These are phyloP conservation scores for Gallinago solitaria DNA, from an alignment of 2,797 vertebrate species.

Conservation along the genomic window DNA sequence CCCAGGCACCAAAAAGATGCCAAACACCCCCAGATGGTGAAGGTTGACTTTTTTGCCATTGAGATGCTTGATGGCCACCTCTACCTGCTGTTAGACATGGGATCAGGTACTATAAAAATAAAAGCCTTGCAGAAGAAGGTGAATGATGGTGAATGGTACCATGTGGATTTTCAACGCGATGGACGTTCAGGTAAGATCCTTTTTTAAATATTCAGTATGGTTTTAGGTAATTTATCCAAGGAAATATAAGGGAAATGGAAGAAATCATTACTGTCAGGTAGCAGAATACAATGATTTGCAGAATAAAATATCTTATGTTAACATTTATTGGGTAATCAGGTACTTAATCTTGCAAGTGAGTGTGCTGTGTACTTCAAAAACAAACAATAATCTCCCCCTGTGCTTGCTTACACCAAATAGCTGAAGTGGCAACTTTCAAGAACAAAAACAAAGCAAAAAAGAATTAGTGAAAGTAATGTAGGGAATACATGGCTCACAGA, in stretches of 20 bases:
- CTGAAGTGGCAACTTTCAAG: slow-evolving; percentile 11
- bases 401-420: background rate
- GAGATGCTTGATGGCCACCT: slow-evolving; percentile 98
- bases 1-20: slow-evolving; percentile 93
- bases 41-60: slow-evolving; percentile 98
- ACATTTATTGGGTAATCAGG: slow-evolving; percentile 26
- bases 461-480: background rate
- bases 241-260: background rate
- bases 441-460: background rate
- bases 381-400: background rate
- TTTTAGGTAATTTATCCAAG: background rate
- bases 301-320: background rate
- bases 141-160: slow-evolving; percentile 99
- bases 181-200: slow-evolving; percentile 89
- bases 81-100: slow-evolving; percentile 96
- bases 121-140: slow-evolving; percentile 95
- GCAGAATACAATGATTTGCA: background rate
- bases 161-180: slow-evolving; percentile 97
- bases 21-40: slow-evolving; percentile 90
- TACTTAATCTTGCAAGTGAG: slow-evolving; percentile 51
- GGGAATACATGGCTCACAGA: background rate
- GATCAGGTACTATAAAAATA: slow-evolving; percentile 96
- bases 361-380: slow-evolving; percentile 32
- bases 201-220: background rate
- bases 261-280: background rate